Conservation (phyloP, 2,113 vertebrate genomes). For the Notothenia coriiceps region DNA sequence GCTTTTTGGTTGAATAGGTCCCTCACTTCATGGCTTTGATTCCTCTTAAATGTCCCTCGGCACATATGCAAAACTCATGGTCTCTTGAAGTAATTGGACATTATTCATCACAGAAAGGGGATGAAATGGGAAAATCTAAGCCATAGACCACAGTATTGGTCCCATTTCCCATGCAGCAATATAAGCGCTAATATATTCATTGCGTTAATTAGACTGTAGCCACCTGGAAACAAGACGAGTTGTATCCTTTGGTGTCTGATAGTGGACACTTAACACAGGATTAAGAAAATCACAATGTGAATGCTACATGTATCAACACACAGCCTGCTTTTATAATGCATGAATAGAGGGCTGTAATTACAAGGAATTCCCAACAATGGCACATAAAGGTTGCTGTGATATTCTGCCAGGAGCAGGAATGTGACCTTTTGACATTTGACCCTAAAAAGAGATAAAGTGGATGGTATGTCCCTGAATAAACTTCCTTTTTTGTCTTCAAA, state of each 20-base stretch:
- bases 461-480: constrained; percentile 54
- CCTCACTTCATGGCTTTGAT: constrained; percentile 16
- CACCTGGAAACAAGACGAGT: constrained; percentile 9
- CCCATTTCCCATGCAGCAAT: background rate
- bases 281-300: background rate
- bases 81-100: constrained; percentile 64
- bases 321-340: background rate
- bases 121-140: constrained; percentile 36
- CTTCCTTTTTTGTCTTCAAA: background rate
- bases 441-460: constrained; percentile 66
- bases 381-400: constrained; percentile 48
- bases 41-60: constrained; percentile 17
- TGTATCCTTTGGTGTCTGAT: background rate
- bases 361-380: constrained; percentile 18
- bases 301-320: background rate
- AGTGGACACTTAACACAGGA: constrained; percentile 4
- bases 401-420: constrained; percentile 72
- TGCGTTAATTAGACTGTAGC: constrained; percentile 32
- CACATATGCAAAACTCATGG: constrained; percentile 70
- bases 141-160: background rate
- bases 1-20: constrained; percentile 21
- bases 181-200: background rate
- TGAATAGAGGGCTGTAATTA: constrained; percentile 28
- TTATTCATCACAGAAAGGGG: constrained; percentile 34
- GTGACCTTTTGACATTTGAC: constrained; percentile 75